Percentiles rank a stretch among this genome's conserved stretches.
phyloP scores from a whole-genome alignment of 2,888 invertebrate species.

The Macaria notata region DNA sequence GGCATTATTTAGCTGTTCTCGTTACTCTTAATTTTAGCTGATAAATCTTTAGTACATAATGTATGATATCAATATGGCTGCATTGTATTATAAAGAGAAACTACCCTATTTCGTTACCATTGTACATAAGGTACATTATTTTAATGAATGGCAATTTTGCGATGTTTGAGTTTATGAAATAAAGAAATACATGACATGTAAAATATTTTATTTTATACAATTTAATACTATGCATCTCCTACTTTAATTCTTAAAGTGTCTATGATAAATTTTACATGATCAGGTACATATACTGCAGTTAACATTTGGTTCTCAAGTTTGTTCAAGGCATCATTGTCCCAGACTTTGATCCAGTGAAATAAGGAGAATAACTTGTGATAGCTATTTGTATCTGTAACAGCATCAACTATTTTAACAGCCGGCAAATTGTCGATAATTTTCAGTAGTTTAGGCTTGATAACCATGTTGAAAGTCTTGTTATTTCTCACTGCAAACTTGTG shows the following conservation, averaged over 20 bases:
- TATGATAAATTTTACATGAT: constrained; percentile 65
- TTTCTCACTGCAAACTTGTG: constrained; percentile 81
- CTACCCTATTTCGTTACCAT: constrained; percentile 52
- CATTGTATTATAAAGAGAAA: constrained; percentile 40
- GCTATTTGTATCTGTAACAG: constrained; percentile 56
- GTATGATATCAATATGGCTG: constrained; percentile 23
- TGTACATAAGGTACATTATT: constrained; percentile 33
- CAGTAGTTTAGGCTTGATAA: constrained; percentile 65
- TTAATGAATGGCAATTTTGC: constrained; percentile 37
- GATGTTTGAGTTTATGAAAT: constrained; percentile 53
- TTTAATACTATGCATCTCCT: constrained; percentile 35
- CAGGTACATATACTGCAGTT: constrained; percentile 54
- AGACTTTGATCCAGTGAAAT: constrained; percentile 75
- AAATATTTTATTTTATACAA: constrained; percentile 25
- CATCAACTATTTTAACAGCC: constrained; percentile 59
- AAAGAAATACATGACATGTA: constrained; percentile 41
- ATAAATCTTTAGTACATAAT: constrained; percentile 6
- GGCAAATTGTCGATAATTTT: constrained; percentile 75
- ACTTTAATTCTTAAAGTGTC: constrained; percentile 64
- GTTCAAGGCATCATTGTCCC: constrained; percentile 69
- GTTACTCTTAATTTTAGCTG: constrained; percentile 8
- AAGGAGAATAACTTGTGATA: constrained; percentile 80
- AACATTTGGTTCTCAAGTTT: constrained; percentile 65
- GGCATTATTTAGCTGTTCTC: constrained; percentile 13
- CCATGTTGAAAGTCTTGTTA: constrained; percentile 73